Evolutionary conservation across 2,113 vertebrate species (phyloP).

Genomic region (Tamias sibiricus): DNA sequence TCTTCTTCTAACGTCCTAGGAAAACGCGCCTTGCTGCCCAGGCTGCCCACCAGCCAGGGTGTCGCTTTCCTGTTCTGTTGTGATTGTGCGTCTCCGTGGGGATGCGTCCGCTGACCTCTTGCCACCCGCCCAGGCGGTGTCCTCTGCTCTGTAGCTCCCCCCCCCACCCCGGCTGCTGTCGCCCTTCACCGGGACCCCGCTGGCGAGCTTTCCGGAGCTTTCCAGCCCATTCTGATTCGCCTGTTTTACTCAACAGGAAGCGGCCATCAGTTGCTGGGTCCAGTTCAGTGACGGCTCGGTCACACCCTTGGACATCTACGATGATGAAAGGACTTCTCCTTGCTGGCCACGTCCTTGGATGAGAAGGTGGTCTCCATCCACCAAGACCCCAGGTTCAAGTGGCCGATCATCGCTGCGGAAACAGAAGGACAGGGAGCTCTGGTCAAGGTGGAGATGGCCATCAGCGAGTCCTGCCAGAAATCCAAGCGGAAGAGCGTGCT

Average conservation of each 20-base stretch:
- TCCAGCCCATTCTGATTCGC: not conserved
- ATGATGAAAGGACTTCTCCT: slow-evolving; percentile 90
- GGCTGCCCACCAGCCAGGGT: not conserved
- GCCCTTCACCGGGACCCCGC: rapidly evolving
- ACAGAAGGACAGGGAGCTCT: slow-evolving; percentile 92
- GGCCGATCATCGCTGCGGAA: slow-evolving; percentile 90
- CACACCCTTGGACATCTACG: slow-evolving; percentile 94
- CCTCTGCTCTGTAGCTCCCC: not conserved
- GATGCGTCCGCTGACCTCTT: slow-evolving; percentile 59
- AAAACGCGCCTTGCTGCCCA: slow-evolving; percentile 73
- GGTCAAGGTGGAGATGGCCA: slow-evolving; percentile 93
- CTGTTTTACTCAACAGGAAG: slow-evolving; percentile 87
- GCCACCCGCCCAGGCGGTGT: not conserved
- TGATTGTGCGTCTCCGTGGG: slow-evolving; percentile 5
- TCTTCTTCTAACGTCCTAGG: slow-evolving; percentile 70
- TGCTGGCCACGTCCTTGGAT: slow-evolving; percentile 91
- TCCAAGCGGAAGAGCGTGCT: slow-evolving; percentile 94
- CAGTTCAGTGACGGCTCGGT: slow-evolving; percentile 96
- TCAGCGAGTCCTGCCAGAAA: slow-evolving; percentile 94
- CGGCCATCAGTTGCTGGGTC: slow-evolving; percentile 94
- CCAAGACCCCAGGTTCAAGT: slow-evolving; percentile 86
- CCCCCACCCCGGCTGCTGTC: not conserved
- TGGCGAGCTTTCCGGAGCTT: rapidly evolving
- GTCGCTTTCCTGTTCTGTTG: not conserved
- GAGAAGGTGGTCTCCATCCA: slow-evolving; percentile 92